Evolutionary conservation across 1,140 invertebrate species (phyloP), one percentile per base, ranked within the genome.

Genomic region (Hesperophylax magnus): DNA sequence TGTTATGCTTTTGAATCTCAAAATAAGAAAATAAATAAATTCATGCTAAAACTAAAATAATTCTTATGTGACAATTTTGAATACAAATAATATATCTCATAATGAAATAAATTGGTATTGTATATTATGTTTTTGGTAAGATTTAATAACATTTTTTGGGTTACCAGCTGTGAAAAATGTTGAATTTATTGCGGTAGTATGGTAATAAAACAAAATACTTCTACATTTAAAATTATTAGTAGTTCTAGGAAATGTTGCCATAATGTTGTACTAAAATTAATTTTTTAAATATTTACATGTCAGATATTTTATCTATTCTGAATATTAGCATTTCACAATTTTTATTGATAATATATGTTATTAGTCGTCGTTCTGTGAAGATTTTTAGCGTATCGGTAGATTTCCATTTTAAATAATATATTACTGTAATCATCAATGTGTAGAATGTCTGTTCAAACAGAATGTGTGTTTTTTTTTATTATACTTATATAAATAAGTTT

Each of bases 171-270:
- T 47, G 11, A 47, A 47, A 47, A 47, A 14, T 47, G 14, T 47
- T 47, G 39, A 47, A 47, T 47, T 47, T 39, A 39, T 39, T 8
- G 3, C 5, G 1, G 39, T 14, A 47, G 39, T 14, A 47, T 47
- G 39, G 9, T 8, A 8, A 8, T 47, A 14, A 47, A 47, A 61
- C 8, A 9, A 61, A 20, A 14, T 61, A 4, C 11, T 61, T 60
- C 56, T 60, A 60, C 56, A 18, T 60, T 60, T 60, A 20, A 9
- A n/a, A n/a, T 14, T 31, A 31, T 27, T 63, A 34, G 24, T 27
- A 39, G 31, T 67, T n/a, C 63, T 67, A 67, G 31, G 63, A 67
- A 67, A 67, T 67, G 63, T 31, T 67, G 63, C 63, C 63, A 67
- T 67, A 47, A 34, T 67, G 63, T 67, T 67, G 63, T 67, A 67